These are phyloP conservation scores for Sipha maydis DNA, from an alignment of 2,888 invertebrate species.

Conservation along the genomic window DNA sequence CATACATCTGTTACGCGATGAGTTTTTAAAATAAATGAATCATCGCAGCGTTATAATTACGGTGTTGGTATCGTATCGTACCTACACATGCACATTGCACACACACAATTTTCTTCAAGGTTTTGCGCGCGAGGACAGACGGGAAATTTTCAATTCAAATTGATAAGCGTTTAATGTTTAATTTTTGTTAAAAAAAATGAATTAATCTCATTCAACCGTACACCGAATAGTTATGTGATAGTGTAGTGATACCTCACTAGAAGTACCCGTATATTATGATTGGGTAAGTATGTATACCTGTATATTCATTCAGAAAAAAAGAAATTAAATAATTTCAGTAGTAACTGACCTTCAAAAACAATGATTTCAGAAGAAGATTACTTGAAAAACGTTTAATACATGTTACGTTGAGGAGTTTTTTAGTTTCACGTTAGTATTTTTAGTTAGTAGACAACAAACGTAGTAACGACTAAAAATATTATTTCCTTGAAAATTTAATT, in stretches of 20 bases:
- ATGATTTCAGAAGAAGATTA: background rate
- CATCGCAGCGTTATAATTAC: background rate
- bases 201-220: background rate
- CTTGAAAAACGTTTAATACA: background rate
- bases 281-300: background rate
- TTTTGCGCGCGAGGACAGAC: slow-evolving; percentile 10
- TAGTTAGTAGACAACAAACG: background rate
- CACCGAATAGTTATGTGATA: background rate
- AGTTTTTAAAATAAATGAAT: slow-evolving; percentile 8
- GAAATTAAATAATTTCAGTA: background rate
- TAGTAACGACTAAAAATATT: background rate
- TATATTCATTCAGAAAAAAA: background rate
- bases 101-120: slow-evolving; percentile 22
- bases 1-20: background rate
- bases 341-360: background rate
- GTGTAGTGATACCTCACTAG: background rate
- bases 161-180: background rate
- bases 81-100: background rate
- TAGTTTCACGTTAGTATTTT: background rate
- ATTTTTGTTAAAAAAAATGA: background rate
- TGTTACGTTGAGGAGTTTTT: background rate
- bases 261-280: background rate
- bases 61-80: background rate
- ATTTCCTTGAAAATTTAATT: background rate
- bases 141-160: background rate